Percentiles rank a stretch among this genome's conserved stretches.
These are phyloP conservation scores for Ecliptopera silaceata DNA, from an alignment of 2,888 invertebrate species.

Conservation along the genomic window DNA sequence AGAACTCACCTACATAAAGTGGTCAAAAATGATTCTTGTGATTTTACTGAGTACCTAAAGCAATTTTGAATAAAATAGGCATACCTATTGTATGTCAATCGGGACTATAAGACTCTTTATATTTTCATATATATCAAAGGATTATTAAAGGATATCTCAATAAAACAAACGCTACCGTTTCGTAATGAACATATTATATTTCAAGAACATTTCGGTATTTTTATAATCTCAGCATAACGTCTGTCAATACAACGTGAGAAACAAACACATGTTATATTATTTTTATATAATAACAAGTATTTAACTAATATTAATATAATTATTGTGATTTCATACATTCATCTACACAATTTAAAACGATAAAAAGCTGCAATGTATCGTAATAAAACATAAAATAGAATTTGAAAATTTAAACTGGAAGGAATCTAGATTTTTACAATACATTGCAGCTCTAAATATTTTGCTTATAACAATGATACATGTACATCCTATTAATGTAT, in stretches of 20 bases:
- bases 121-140: too few species aligned
- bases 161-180: conserved; percentile 61
- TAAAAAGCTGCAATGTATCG: conserved; percentile 71
- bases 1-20: too few species aligned
- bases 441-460: conserved; percentile 63
- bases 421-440: conserved; percentile 44
- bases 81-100: too few species aligned
- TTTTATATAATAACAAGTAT: conserved; percentile 73
- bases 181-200: conserved; percentile 82
- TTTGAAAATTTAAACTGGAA: conserved; percentile 42
- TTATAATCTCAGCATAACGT: conserved; percentile 75
- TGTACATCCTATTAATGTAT: conserved; percentile 60
- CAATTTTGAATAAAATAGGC: too few species aligned
- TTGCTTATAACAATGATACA: conserved; percentile 61
- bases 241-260: conserved; percentile 78
- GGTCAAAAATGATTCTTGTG: too few species aligned
- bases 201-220: conserved; percentile 75
- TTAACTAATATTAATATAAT: conserved; percentile 76
- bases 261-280: conserved; percentile 62
- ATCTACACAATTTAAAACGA: conserved; percentile 71
- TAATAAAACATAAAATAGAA: conserved; percentile 36
- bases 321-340: conserved; percentile 76
- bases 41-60: too few species aligned
- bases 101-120: too few species aligned
- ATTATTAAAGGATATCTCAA: conserved; percentile 21